Evolutionary conservation across 2,113 vertebrate genomes (phyloP).

Genomic region (Tor tambroides): DNA sequence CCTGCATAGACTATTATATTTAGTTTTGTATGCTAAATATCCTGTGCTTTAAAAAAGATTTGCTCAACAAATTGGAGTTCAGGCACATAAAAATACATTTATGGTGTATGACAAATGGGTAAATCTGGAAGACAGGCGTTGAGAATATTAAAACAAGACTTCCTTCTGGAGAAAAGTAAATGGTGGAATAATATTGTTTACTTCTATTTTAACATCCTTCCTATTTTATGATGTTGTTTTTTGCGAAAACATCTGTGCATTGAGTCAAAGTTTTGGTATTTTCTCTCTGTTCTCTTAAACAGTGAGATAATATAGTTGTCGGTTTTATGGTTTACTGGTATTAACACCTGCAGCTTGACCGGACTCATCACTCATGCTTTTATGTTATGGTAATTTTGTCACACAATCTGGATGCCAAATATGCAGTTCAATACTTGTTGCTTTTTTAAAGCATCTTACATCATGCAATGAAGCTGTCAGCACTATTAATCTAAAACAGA

Average conservation of each 20-base stretch:
- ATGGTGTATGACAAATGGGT: neutral
- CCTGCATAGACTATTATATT: no score
- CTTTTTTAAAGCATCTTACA: constrained; percentile 68
- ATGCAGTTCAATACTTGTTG: constrained; percentile 53
- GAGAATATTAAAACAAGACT: neutral
- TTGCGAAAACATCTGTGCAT: neutral
- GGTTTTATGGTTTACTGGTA: constrained; percentile 60
- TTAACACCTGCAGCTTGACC: constrained; percentile 59
- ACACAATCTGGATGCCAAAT: constrained; percentile 54
- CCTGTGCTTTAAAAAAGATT: neutral
- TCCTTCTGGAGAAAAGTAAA: neutral
- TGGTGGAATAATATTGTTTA: neutral
- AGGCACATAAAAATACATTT: neutral
- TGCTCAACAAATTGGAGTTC: neutral
- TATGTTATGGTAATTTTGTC: constrained; percentile 67
- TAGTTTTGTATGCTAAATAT: neutral
- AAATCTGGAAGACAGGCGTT: neutral
- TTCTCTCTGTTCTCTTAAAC: neutral
- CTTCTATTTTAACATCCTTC: neutral
- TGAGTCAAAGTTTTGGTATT: neutral
- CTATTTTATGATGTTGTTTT: neutral
- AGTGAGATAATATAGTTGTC: constrained; percentile 56
- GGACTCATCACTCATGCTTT: constrained; percentile 66
- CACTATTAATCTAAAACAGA: constrained; percentile 67
- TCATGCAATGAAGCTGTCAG: constrained; percentile 71